Base-by-base conservation (phyloP, 2,888 invertebrate species). In the Dryobotodes eremita region DNA sequence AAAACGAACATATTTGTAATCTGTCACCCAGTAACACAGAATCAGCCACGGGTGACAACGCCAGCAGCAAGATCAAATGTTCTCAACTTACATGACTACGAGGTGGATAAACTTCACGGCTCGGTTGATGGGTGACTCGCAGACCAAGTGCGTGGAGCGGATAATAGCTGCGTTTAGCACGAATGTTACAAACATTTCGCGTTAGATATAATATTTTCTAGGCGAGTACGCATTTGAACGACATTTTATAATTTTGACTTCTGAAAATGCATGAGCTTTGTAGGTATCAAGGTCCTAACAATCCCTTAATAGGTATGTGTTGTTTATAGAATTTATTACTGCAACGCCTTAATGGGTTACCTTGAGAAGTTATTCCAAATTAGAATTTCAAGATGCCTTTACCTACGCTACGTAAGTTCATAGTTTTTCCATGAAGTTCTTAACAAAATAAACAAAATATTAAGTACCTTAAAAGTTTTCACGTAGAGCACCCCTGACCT, bases 401-500 rank as follows among this genome's bases (percentile, higher is more conserved):
- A 59, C 15, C 26, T 15, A 59, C 26, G 59, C 59, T 26, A 59
- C 15, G 59, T 26, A 26, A 5, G 6, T 62, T 36, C 23, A 62
- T 36, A 36, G 36, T 13, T 23, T 11, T 13, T 36, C 23, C 17
- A 59, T 1, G 7, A 13, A 36, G 1, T 64, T 36, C 36, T 36
- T 36, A n/a, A 42, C 20, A 20, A 48, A 46, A 26, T 26, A 26
- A 20, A 26, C 20, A n/a, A 48, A 48, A 36, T 20, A 42, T 17
- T 11, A 36, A 6, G 36, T 23, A 15, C 26, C 13, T 17, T 17
- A n/a, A n/a, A 23, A n/a, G 26, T 26, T 46, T 23, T 23, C 10
- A 13, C 48, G 91, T 94, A 90, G 77, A 71, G 78, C 61, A 91
- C 89, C 91, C 85, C 95, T 94, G 93, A 79, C 79, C 72, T 92